A percentile compares a stretch with the other conserved stretches of the same genome.
Evolutionary conservation across 2,888 invertebrate species (phyloP).

Genomic region (Agonum fuliginosum): DNA sequence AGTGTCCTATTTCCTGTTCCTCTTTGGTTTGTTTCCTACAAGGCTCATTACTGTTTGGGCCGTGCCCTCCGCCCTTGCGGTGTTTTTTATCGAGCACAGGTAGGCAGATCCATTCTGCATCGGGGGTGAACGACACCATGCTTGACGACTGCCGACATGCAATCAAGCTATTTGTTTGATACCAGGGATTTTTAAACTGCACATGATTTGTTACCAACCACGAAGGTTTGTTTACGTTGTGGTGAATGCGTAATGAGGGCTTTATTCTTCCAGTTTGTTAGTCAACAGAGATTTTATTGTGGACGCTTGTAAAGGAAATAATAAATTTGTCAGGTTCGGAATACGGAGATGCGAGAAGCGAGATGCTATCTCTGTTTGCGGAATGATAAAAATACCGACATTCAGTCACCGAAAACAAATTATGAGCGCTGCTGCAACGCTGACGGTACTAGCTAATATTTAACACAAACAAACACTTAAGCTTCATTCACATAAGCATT

Average conservation of each 20-base stretch:
- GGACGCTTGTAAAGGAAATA: slow-evolving; percentile 38
- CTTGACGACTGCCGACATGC: slow-evolving; percentile 41
- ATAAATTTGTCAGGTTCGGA: slow-evolving; percentile 42
- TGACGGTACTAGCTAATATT: too few relatives aligned
- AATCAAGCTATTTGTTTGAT: slow-evolving; percentile 57
- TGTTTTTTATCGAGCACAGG: slow-evolving; percentile 11
- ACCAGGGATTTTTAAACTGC: slow-evolving; percentile 38
- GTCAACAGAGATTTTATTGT: slow-evolving; percentile 20
- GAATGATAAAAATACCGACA: slow-evolving; percentile 15
- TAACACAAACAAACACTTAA: too few relatives aligned
- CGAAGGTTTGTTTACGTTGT: slow-evolving; percentile 21
- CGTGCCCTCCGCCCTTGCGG: slow-evolving; percentile 3
- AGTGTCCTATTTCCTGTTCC: slow-evolving; percentile 8
- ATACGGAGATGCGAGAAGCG: slow-evolving; percentile 7
- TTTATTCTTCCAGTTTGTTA: slow-evolving; percentile 22
- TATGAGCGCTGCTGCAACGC: too few relatives aligned
- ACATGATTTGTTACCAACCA: slow-evolving; percentile 14
- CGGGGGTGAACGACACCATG: slow-evolving; percentile 25
- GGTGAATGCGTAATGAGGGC: slow-evolving; percentile 44
- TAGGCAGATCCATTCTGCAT: slow-evolving; percentile 29
- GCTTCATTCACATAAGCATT: too few relatives aligned
- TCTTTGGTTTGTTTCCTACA: background rate
- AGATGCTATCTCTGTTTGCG: slow-evolving; percentile 23
- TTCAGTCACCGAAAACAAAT: background rate
- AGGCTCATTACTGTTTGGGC: slow-evolving; percentile 44